These are phyloP conservation scores for Acanthaster planci DNA, from an alignment of 35 echinoderm and acorn worm genomes.

Conservation along the genomic window DNA sequence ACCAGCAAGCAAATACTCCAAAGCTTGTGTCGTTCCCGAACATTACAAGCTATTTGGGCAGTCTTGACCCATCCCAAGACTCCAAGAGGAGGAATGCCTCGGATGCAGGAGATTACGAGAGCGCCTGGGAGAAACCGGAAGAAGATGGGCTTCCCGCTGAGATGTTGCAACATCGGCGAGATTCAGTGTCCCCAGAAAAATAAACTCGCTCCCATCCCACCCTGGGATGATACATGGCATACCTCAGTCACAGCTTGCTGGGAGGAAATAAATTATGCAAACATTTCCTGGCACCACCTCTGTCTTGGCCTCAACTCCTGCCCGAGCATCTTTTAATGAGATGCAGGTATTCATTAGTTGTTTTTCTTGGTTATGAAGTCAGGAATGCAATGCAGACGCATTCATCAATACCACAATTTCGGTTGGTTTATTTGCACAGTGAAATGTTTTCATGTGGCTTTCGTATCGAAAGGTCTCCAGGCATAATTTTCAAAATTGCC, in stretches of 20 bases:
- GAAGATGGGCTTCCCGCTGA: neutral
- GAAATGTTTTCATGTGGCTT: neutral
- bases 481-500: too few species aligned
- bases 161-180: neutral
- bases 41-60: too few species aligned
- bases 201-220: neutral
- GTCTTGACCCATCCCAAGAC: neutral
- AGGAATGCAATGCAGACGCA: neutral
- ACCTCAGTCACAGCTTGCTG: slow-evolving; percentile 12
- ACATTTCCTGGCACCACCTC: neutral
- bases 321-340: neutral
- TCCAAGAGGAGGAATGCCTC: neutral
- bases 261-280: slow-evolving; percentile 26
- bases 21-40: too few species aligned
- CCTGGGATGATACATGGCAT: slow-evolving; percentile 9
- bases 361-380: neutral
- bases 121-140: neutral
- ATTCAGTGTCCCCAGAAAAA: neutral
- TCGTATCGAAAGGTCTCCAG: too few species aligned
- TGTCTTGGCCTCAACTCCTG: neutral
- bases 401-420: neutral
- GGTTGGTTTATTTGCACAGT: slow-evolving; percentile 12
- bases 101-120: slow-evolving; percentile 4
- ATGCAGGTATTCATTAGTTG: neutral
- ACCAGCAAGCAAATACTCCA: too few species aligned